Evolutionary conservation across 2,888 invertebrate species (phyloP).

Genomic region (Zygaena filipendulae): DNA sequence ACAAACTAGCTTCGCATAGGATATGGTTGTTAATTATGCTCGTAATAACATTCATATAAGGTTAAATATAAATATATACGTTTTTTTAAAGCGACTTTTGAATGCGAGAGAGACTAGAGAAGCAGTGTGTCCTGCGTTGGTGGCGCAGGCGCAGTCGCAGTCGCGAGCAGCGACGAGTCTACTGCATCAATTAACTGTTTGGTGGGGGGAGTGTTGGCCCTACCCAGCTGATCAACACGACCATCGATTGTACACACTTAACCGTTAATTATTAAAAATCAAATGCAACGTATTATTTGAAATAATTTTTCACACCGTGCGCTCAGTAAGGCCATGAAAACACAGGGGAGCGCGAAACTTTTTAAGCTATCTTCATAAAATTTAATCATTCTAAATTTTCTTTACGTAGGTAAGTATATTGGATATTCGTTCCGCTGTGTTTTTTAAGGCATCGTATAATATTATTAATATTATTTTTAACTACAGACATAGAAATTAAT

Average conservation of each 20-base stretch:
- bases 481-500: no score
- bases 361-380: no score
- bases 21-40: constrained; percentile 65
- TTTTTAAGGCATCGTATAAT: neutral
- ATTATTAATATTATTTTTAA: no score
- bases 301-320: neutral
- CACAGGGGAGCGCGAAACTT: no score
- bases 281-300: constrained; percentile 4
- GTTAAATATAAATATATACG: constrained; percentile 42
- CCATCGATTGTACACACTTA: no score
- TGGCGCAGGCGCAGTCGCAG: no score
- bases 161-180: constrained; percentile 57
- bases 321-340: constrained; percentile 8
- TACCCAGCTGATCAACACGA: constrained; percentile 28
- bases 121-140: constrained; percentile 56
- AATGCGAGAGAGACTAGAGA: constrained; percentile 65
- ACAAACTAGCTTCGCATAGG: constrained; percentile 61
- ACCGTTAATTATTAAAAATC: constrained; percentile 24
- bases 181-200: constrained; percentile 66
- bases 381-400: no score
- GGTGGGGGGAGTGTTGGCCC: constrained; percentile 48
- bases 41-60: no score
- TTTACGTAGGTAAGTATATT: no score
- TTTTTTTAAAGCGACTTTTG: constrained; percentile 49
- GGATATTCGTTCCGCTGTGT: neutral